Evolutionary conservation across 2,797 vertebrate species (phyloP).

Genomic region (Thripadectes ignobilis): DNA sequence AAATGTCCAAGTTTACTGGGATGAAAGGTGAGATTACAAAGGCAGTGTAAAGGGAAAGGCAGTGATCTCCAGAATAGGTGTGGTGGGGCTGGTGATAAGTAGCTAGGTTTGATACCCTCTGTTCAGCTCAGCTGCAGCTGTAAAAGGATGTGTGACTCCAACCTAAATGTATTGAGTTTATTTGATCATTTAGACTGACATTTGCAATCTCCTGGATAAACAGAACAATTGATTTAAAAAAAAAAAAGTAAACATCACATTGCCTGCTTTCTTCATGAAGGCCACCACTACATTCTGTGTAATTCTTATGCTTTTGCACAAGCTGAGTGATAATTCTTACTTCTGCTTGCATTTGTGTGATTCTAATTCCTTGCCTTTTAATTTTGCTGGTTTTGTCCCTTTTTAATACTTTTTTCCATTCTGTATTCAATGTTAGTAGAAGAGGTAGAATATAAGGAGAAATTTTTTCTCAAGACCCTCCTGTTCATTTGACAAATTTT

Average conservation of each 20-base stretch:
- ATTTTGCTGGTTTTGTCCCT: not conserved
- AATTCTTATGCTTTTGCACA: not conserved
- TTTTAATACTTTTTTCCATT: not conserved
- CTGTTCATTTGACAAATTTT: not conserved
- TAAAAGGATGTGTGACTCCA: not conserved
- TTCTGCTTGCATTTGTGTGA: not conserved
- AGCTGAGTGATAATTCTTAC: not conserved
- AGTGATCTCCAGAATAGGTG: not conserved
- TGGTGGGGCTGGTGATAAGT: not conserved
- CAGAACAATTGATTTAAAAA: not conserved
- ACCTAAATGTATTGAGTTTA: not conserved
- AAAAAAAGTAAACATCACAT: not conserved
- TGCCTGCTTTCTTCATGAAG: not conserved
- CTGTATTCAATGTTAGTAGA: not conserved
- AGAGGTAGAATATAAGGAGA: not conserved
- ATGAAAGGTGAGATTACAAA: not conserved
- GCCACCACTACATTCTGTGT: not conserved
- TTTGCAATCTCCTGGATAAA: not conserved
- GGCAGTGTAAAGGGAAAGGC: not conserved
- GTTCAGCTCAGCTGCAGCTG: not conserved
- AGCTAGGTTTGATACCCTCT: not conserved
- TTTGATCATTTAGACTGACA: not conserved
- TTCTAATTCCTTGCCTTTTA: not conserved
- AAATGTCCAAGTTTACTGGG: accelerated
- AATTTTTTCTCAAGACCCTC: not conserved